These are phyloP conservation scores for Peromyscus attwateri DNA, from an alignment of 2,797 vertebrate genomes.

Conservation along the genomic window DNA sequence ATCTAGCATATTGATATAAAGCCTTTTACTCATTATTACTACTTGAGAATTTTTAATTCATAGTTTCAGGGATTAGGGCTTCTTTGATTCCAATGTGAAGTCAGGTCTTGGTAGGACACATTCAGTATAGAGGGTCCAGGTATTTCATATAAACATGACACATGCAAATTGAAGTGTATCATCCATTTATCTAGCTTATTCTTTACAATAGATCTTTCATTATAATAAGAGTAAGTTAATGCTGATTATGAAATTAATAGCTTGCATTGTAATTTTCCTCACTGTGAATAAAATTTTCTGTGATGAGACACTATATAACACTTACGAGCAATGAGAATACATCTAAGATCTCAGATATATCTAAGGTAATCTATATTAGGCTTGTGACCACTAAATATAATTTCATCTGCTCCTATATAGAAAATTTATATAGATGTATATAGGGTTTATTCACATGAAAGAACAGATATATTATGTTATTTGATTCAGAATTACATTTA, in stretches of 20 bases:
- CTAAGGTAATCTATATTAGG: neutral
- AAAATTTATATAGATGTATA: neutral
- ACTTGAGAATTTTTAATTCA: neutral
- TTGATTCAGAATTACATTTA: neutral
- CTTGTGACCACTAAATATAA: neutral
- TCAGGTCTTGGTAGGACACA: neutral
- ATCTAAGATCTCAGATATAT: neutral
- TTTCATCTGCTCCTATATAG: neutral
- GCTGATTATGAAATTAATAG: neutral
- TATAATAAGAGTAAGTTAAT: neutral
- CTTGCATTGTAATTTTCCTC: neutral
- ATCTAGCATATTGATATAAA: neutral
- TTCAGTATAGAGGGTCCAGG: neutral
- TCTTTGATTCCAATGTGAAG: too few relatives aligned
- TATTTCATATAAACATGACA: neutral
- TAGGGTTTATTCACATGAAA: neutral
- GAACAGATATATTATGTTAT: neutral
- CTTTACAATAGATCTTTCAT: neutral
- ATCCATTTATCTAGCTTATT: neutral
- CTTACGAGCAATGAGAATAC: fast-evolving
- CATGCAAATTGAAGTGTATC: too few relatives aligned
- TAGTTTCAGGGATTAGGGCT: neutral
- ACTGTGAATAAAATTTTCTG: neutral
- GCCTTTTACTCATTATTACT: neutral
- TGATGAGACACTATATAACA: neutral